Percentiles rank a stretch among this genome's conserved stretches.
Evolutionary conservation across 2,888 invertebrate species (phyloP).

Genomic region (Limnephilus lunatus): DNA sequence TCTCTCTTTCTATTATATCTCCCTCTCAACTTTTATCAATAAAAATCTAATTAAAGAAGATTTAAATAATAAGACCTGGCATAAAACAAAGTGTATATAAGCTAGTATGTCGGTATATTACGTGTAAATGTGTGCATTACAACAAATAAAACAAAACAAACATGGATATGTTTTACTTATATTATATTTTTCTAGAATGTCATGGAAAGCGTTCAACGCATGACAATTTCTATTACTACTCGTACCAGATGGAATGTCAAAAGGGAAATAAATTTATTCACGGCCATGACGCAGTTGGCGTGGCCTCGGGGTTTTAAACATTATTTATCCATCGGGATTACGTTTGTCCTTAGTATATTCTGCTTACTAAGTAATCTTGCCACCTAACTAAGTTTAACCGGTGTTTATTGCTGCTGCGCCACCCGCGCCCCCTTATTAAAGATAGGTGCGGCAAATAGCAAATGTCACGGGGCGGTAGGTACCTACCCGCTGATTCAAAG

Average conservation of each 20-base stretch:
- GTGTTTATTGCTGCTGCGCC: not conserved
- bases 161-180: too few species aligned
- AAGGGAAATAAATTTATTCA: not conserved
- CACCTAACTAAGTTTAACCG: not conserved
- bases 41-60: too few species aligned
- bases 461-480: not conserved
- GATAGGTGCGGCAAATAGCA: not conserved
- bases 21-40: too few species aligned
- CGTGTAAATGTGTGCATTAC: too few species aligned
- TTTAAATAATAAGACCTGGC: too few species aligned
- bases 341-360: not conserved
- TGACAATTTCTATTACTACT: not conserved
- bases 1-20: too few species aligned
- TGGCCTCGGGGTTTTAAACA: not conserved
- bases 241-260: not conserved
- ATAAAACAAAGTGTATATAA: too few species aligned
- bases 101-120: too few species aligned
- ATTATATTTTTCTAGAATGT: not conserved
- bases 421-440: not conserved
- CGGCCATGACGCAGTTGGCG: not conserved
- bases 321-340: slow-evolving; percentile 2
- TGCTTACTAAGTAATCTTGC: not conserved
- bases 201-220: not conserved
- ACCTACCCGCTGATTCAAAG: too few species aligned
- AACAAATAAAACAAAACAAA: too few species aligned